A percentile compares a stretch with the other conserved stretches of the same genome.
Evolutionary conservation across 2,797 vertebrate genomes (phyloP).

Genomic region (Hephaestus fuliginosus): DNA sequence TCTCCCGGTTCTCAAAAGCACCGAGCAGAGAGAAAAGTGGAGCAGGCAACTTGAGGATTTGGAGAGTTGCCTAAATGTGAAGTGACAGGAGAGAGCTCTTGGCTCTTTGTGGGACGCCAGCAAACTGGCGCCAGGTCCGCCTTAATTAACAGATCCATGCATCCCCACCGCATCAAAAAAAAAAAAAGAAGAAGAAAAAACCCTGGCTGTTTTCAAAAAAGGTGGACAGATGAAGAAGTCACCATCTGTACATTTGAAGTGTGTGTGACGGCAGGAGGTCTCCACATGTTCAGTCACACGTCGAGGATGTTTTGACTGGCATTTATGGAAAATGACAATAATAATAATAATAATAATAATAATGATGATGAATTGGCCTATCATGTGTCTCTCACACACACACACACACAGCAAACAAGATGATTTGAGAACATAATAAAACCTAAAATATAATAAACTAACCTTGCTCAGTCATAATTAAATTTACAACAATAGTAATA

Average conservation of each 20-base stretch:
- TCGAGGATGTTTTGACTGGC: neutral
- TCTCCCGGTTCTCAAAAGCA: constrained; percentile 15
- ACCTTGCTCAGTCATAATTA: too few species aligned
- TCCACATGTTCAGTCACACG: neutral
- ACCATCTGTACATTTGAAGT: neutral
- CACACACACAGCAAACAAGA: neutral
- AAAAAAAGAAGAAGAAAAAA: constrained; percentile 30
- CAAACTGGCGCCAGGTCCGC: constrained; percentile 88
- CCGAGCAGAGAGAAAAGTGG: constrained; percentile 35
- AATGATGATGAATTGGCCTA: neutral
- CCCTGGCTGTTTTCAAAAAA: constrained; percentile 73
- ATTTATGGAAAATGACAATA: neutral
- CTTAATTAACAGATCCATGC: constrained; percentile 78
- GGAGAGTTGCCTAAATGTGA: constrained; percentile 86
- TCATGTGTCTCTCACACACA: neutral
- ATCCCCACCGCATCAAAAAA: constrained; percentile 71
- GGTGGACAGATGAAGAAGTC: constrained; percentile 15
- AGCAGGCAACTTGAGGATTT: constrained; percentile 73
- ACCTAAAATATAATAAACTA: too few species aligned
- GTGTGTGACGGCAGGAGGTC: neutral
- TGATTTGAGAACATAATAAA: too few species aligned
- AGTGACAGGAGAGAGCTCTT: constrained; percentile 91
- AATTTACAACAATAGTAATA: too few species aligned
- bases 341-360: neutral
- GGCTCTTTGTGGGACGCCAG: constrained; percentile 85